Base-by-base conservation (phyloP, 1,140 invertebrate species). In the Neodiprion fabricii region DNA sequence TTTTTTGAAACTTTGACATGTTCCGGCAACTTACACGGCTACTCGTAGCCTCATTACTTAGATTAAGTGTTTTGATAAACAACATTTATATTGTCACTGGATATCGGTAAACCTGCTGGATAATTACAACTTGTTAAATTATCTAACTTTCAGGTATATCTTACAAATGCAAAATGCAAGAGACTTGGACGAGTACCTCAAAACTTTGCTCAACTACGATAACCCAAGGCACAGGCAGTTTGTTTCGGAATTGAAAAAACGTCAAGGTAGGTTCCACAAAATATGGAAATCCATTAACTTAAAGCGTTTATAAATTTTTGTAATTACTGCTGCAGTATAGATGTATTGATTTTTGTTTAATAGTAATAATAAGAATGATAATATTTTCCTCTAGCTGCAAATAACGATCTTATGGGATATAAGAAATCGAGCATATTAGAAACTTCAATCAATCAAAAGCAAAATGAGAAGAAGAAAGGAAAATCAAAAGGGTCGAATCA, bases 131-230 rank as follows among this genome's bases (percentile, higher is more conserved):
- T 40, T 40, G 28, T 40, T 40, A 5, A 40, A 40, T 40, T 40
- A 11, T 75, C 50, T 2, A 14, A 50, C 72, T 84, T 90, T 75
- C 80, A 91, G 93, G 71, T 91, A 91, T 81, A 91, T 95, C 17
- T 76, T 91, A 74, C 86, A 89, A 67, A 93, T 95, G 71, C 87
- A 92, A 80, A 90, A 92, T 83, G 90, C 91, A 77, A 85, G 86
- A 72, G 94, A 94, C 81, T 89, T 94, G 17, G 92, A 94, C 75
- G 91, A 92, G 67, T 94, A 94, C 79, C 91, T 95, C 79, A 89
- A 90, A 80, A 92, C 91, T 61, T 86, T 95, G 67, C 77, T 95
- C 0, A 89, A 94, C 84, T 90, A 90, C 74, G 90, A 89, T 47
- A 91, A 92, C 83, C 83, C 89, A 14, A 89, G 90, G 72, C 94